These are phyloP conservation scores for Sciurus vulgaris DNA, from an alignment of 2,797 vertebrate genomes.

Conservation along the genomic window DNA sequence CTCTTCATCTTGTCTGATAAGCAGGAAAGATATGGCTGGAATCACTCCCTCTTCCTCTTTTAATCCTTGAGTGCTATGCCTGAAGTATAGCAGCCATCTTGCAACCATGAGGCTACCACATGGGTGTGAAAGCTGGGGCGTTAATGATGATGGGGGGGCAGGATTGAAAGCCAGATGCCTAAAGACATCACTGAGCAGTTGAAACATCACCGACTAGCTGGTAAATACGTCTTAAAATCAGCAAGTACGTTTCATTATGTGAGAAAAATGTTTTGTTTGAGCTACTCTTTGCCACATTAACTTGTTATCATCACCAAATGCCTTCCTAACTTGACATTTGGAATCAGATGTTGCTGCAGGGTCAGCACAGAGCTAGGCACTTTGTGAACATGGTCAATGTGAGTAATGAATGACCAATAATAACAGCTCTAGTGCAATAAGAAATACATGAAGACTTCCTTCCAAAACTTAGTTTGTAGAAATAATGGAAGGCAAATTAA, in stretches of 20 bases:
- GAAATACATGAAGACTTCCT: neutral
- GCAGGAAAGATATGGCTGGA: neutral
- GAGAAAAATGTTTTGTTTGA: neutral
- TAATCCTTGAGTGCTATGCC: neutral
- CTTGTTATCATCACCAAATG: neutral
- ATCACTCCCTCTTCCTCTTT: neutral
- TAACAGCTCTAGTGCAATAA: neutral
- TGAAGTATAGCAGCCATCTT: slow-evolving; percentile 13
- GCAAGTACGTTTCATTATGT: neutral
- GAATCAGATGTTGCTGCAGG: neutral
- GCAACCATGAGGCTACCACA: neutral
- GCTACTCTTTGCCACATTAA: neutral
- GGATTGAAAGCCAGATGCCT: neutral
- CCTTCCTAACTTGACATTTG: neutral
- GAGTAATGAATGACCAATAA: neutral
- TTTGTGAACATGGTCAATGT: neutral
- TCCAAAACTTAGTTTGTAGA: slow-evolving; percentile 59
- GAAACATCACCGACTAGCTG: neutral
- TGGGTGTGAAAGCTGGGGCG: neutral
- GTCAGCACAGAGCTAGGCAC: neutral
- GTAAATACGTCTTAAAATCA: slow-evolving; percentile 13
- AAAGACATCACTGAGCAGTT: neutral
- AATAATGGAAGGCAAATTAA: slow-evolving; percentile 72
- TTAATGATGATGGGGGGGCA: neutral
- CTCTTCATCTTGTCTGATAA: neutral